phyloP scores from a whole-genome alignment of 2,113 vertebrate species.

The Siphamia tubifer region DNA sequence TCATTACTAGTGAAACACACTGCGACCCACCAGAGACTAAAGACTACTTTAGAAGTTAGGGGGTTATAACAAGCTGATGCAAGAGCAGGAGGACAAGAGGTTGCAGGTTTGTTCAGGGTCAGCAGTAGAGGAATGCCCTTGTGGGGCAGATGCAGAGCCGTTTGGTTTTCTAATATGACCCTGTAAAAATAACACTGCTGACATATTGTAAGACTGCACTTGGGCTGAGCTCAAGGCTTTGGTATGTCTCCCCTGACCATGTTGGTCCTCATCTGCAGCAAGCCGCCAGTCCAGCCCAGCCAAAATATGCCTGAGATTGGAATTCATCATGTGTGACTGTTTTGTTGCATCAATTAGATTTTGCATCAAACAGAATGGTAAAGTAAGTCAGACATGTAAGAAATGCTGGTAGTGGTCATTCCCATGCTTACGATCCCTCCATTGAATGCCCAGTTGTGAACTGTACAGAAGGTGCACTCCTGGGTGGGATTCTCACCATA shows the following conservation, averaged over 20 bases:
- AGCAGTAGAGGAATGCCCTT: constrained; percentile 66
- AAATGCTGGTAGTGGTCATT: background rate
- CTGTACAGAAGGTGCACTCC: constrained; percentile 8
- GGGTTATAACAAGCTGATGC: constrained; percentile 48
- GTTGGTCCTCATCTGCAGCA: constrained; percentile 61
- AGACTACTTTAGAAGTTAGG: constrained; percentile 56
- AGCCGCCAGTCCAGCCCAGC: constrained; percentile 41
- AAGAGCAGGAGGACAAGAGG: constrained; percentile 46
- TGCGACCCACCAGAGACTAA: constrained; percentile 53
- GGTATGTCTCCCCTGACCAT: constrained; percentile 74
- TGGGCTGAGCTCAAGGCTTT: constrained; percentile 74
- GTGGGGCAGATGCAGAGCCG: constrained; percentile 66
- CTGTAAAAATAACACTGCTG: constrained; percentile 78
- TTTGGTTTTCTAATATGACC: constrained; percentile 69
- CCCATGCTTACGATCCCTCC: background rate
- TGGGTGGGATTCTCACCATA: constrained; percentile 43
- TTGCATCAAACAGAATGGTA: background rate
- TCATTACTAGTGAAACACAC: constrained; percentile 55
- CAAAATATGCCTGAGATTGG: constrained; percentile 42
- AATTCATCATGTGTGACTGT: constrained; percentile 19
- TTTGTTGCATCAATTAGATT: constrained; percentile 10
- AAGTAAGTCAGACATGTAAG: constrained; percentile 3
- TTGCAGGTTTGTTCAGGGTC: constrained; percentile 64
- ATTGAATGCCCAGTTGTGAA: background rate
- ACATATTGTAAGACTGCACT: constrained; percentile 67